Evolutionary conservation across 2,113 vertebrate genomes (phyloP).

Genomic region (Pangasianodon gigas): DNA sequence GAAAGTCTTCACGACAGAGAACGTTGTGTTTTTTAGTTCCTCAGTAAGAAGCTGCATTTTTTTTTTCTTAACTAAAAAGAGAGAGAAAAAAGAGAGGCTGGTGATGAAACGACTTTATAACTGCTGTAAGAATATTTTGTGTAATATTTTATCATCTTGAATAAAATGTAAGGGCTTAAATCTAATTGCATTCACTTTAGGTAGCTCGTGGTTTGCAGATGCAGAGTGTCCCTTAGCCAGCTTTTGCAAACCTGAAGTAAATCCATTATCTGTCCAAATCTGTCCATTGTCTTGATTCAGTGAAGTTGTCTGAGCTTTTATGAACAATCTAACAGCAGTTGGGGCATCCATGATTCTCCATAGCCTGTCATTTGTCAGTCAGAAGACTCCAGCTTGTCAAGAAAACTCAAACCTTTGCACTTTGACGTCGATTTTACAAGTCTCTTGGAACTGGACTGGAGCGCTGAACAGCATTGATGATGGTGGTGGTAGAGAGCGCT

Average conservation of each 20-base stretch:
- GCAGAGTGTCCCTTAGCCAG: not conserved
- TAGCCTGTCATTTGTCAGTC: not conserved
- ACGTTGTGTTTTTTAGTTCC: no score
- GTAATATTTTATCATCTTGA: not conserved
- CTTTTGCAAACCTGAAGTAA: not conserved
- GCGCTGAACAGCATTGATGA: not conserved
- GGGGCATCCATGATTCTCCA: not conserved
- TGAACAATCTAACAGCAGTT: not conserved
- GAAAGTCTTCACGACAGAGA: no score
- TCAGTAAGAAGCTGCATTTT: no score
- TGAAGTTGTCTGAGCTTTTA: not conserved
- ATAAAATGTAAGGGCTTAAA: not conserved
- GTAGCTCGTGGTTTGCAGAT: not conserved
- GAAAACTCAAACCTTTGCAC: not conserved
- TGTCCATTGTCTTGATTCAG: not conserved
- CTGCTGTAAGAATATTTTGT: no score
- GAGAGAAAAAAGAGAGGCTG: no score
- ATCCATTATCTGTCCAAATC: not conserved
- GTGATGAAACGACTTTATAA: no score
- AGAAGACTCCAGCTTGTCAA: not conserved
- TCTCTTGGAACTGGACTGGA: not conserved
- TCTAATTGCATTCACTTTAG: not conserved
- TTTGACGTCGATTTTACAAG: not conserved
- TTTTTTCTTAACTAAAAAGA: no score
- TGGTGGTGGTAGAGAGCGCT: not conserved